phyloP scores from a whole-genome alignment of 2,888 invertebrate genomes.

The Troides oblongomaculatus region DNA sequence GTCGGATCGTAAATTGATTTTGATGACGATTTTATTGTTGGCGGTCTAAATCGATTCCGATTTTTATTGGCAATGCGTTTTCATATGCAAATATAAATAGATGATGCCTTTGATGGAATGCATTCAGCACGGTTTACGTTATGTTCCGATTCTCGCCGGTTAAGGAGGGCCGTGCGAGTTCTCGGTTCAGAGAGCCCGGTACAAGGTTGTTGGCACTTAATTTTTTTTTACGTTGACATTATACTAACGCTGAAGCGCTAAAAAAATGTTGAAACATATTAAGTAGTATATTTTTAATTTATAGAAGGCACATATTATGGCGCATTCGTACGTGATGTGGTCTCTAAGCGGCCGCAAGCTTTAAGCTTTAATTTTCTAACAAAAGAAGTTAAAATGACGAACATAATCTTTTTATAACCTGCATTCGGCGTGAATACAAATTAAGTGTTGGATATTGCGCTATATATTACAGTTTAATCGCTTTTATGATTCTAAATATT shows the following conservation, averaged over 20 bases:
- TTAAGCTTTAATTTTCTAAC: slow-evolving; percentile 61
- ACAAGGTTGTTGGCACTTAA: slow-evolving; percentile 46
- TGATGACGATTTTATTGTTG: slow-evolving; percentile 66
- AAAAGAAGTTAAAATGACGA: slow-evolving; percentile 71
- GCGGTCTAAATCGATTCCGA: slow-evolving; percentile 66
- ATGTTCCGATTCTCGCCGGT: slow-evolving; percentile 28
- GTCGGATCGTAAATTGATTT: slow-evolving; percentile 70
- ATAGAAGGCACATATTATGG: slow-evolving; percentile 67
- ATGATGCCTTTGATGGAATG: slow-evolving; percentile 50
- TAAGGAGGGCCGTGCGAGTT: slow-evolving; percentile 31
- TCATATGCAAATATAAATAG: slow-evolving; percentile 69
- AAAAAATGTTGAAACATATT: slow-evolving; percentile 51
- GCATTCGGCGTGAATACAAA: slow-evolving; percentile 70
- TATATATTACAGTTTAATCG: slow-evolving; percentile 75
- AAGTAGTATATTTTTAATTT: slow-evolving; percentile 60
- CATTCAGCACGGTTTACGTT: slow-evolving; percentile 38
- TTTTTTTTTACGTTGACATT: slow-evolving; percentile 41
- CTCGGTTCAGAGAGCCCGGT: slow-evolving; percentile 27
- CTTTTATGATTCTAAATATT: slow-evolving; percentile 78
- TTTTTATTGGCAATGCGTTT: slow-evolving; percentile 63
- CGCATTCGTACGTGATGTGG: slow-evolving; percentile 69
- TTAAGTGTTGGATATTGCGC: slow-evolving; percentile 66
- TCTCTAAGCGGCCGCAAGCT: slow-evolving; percentile 60
- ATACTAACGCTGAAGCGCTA: slow-evolving; percentile 34
- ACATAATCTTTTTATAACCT: slow-evolving; percentile 71